Conservation (phyloP, 2,888 invertebrate genomes). For the Merodon equestris region DNA sequence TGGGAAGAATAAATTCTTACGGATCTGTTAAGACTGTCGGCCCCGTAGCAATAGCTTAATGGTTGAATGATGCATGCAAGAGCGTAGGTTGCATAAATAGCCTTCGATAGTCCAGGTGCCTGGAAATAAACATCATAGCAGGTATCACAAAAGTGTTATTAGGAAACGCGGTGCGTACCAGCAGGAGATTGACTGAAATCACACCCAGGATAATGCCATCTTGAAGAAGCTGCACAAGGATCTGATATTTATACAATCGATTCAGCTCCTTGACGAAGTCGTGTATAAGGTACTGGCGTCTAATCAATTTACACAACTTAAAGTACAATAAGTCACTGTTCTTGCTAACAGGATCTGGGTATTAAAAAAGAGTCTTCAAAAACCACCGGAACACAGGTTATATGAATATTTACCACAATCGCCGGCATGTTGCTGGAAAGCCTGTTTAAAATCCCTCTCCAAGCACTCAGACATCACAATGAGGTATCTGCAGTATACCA, state of each 20-base stretch:
- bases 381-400: no score
- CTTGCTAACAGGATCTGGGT: no score
- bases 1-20: background rate
- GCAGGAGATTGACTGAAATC: conserved; percentile 22
- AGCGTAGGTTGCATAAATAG: conserved; percentile 18
- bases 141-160: no score
- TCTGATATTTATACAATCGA: conserved; percentile 24
- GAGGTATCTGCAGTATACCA: conserved; percentile 49
- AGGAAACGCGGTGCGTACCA: conserved; percentile 3
- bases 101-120: conserved; percentile 32
- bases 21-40: conserved; percentile 31
- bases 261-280: conserved; percentile 25
- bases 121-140: background rate
- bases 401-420: background rate
- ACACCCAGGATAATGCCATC: conserved; percentile 44
- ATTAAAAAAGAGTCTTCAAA: no score
- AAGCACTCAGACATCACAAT: conserved; percentile 43
- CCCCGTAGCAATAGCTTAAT: conserved; percentile 48
- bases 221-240: conserved; percentile 45
- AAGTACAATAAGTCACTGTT: background rate
- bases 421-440: conserved; percentile 1
- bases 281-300: conserved; percentile 34
- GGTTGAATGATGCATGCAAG: conserved; percentile 38
- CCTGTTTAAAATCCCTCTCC: conserved; percentile 30
- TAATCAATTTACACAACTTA: conserved; percentile 15